Conservation (phyloP, 2,888 invertebrate genomes). For the Schrankia costaestrigalis region DNA sequence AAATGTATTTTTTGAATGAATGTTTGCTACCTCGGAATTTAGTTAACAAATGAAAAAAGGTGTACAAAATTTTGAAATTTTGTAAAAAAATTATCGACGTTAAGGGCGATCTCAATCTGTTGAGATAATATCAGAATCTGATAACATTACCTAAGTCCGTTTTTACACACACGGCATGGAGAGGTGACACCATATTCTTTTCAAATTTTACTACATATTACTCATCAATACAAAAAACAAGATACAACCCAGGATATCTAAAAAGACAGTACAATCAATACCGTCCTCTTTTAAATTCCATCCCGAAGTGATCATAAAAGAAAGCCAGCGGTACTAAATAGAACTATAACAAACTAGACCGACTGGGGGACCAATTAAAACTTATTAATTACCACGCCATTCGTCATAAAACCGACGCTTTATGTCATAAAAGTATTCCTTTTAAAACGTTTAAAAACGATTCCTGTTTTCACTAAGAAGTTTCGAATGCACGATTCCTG, state of each 20-base stretch:
- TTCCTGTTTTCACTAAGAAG: conserved; percentile 33
- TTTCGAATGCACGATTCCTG: conserved; percentile 44
- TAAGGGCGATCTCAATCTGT: no score
- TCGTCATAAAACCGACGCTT: conserved; percentile 57
- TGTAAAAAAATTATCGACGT: no score
- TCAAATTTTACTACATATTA: no score
- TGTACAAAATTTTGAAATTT: no score
- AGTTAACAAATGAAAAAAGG: no score
- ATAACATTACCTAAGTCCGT: no score
- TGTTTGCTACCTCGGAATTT: no score
- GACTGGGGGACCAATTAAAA: conserved; percentile 62
- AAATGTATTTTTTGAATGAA: no score
- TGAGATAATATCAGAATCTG: no score
- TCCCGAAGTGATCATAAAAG: conserved; percentile 8
- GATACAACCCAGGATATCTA: neutral
- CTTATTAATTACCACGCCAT: conserved; percentile 65
- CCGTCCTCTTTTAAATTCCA: conserved; percentile 2
- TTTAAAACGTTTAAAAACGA: conserved; percentile 54
- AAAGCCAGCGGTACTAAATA: conserved; percentile 22
- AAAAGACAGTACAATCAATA: conserved; percentile 4
- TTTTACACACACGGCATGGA: no score
- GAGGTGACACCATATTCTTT: no score
- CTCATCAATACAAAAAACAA: no score
- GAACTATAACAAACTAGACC: conserved; percentile 35
- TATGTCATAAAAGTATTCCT: conserved; percentile 61